Base-by-base conservation (phyloP, 2,888 invertebrate species). In the Caenorhabditis sp. region DNA sequence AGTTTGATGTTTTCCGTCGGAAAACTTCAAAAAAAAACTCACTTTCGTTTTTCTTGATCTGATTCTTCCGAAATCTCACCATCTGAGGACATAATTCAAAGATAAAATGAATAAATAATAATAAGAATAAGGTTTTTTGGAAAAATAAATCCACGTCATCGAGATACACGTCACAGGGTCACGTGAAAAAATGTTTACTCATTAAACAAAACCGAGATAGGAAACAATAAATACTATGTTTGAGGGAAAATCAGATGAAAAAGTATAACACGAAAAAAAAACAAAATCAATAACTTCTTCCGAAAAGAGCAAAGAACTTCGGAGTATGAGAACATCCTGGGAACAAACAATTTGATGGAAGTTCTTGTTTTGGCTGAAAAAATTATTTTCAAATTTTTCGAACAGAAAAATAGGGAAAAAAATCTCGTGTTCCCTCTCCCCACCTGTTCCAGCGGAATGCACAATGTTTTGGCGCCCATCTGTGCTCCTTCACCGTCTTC, bases 401-500 rank as follows among this genome's bases (percentile, higher is more conserved):
- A 8, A 4, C n/a, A 17, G 5, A 21, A 17, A 14, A n/a, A 26
- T 21, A 26, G 5, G 17, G 6, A 5, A 55, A 87, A 82, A 21
- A 77, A 69, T 31, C n/a, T n/a, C n/a, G n/a, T n/a, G n/a, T n/a
- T n/a, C n/a, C n/a, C n/a, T n/a, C n/a, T n/a, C n/a, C n/a, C n/a
- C 0, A 94, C 93, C 86, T 95, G 97, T 59, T 93, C 91, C 88
- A 97, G 93, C 2, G 99, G 99, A 86, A 97, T 94, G 88, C 99
- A 99, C n/a, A 99, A 91, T 10, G 95, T 93, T 89, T 99, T 99
- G 8, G 99, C 99, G 51, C 99, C 99, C 97, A 99, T 99, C 0
- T 78, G 81, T 3, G 82, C 76, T 19, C 73, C 80, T 26, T 77
- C 82, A 31, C 72, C 77, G 58, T 82, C 80, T 71, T 78, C 86